A percentile compares a stretch with the other conserved stretches of the same genome.
These are phyloP conservation scores for Nectonema munidae DNA, from an alignment of 2,888 invertebrate genomes.

Conservation along the genomic window DNA sequence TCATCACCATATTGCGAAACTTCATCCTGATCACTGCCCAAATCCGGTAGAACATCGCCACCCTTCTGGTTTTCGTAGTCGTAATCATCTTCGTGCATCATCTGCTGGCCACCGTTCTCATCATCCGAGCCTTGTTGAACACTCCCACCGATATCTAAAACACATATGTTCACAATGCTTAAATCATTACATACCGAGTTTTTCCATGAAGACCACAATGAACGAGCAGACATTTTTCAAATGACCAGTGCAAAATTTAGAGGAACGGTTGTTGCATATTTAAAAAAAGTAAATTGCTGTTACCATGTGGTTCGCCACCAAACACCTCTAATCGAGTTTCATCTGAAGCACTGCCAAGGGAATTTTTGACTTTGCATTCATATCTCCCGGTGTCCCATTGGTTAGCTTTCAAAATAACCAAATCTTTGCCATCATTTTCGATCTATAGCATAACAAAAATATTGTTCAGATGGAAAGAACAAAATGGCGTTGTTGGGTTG, in stretches of 20 bases:
- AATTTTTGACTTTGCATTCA: constrained; percentile 1
- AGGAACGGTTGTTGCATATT: too few relatives aligned
- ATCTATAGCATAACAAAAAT: neutral
- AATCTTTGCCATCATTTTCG: neutral
- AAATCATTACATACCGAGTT: too few relatives aligned
- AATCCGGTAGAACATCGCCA: too few relatives aligned
- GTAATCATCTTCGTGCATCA: neutral
- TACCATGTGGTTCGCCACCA: neutral
- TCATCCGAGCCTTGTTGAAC: too few relatives aligned
- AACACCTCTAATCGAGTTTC: neutral
- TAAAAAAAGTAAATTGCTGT: too few relatives aligned
- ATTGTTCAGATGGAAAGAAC: neutral
- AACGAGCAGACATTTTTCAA: too few relatives aligned
- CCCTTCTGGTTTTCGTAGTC: neutral
- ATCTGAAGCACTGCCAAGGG: neutral
- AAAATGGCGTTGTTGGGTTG: neutral
- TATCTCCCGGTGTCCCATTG: constrained; percentile 9
- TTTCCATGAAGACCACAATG: too few relatives aligned
- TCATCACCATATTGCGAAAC: neutral
- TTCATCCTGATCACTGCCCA: too few relatives aligned
- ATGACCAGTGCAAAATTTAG: too few relatives aligned
- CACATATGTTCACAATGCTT: too few relatives aligned
- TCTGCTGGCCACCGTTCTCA: neutral
- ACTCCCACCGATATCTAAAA: too few relatives aligned
- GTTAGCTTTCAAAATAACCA: neutral